Conservation (phyloP, 2,113 vertebrate species). For the Synodontis membranacea region DNA sequence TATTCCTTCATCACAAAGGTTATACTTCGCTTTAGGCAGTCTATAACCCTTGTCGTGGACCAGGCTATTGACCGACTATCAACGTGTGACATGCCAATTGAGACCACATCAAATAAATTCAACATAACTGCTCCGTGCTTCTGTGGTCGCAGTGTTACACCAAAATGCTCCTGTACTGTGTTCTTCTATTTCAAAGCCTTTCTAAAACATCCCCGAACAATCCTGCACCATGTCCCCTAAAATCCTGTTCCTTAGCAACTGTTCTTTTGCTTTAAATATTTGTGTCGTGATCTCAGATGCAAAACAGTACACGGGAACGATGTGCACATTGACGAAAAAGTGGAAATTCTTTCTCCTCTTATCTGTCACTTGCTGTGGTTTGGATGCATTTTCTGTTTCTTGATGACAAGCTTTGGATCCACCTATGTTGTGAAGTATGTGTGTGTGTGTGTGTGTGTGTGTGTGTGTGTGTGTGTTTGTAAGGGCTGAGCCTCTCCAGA, state of each 20-base stretch:
- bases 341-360: neutral
- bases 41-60: too few species aligned
- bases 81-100: too few species aligned
- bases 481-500: conserved; percentile 53
- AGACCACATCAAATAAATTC: too few species aligned
- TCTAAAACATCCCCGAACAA: neutral
- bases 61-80: too few species aligned
- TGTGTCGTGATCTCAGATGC: conserved; percentile 15
- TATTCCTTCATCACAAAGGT: too few species aligned
- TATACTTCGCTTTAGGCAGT: too few species aligned
- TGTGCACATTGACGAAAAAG: neutral
- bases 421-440: conserved; percentile 2
- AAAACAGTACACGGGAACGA: conserved; percentile 16
- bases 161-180: neutral
- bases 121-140: neutral
- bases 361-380: conserved; percentile 29
- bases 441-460: conserved; percentile 27
- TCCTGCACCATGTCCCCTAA: neutral
- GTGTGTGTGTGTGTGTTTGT: neutral
- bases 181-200: conserved; percentile 4
- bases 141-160: neutral
- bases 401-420: conserved; percentile 40
- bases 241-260: conserved; percentile 45
- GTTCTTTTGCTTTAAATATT: conserved; percentile 18
- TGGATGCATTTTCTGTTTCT: neutral